Evolutionary conservation across 2,888 invertebrate species (phyloP).

Genomic region (Anthrax anthrax): DNA sequence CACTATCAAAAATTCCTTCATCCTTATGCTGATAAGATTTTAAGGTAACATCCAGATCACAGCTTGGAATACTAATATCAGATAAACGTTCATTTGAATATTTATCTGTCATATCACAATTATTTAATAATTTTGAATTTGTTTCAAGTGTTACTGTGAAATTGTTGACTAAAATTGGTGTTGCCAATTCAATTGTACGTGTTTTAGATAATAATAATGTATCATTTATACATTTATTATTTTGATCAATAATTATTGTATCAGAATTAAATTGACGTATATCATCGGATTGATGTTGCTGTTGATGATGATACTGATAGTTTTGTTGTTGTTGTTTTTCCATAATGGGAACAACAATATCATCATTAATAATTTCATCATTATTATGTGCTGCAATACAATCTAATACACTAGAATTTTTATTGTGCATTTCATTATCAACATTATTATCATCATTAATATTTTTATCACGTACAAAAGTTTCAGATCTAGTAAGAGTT

Average conservation of each 20-base stretch:
- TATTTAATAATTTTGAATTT: slow-evolving; percentile 2
- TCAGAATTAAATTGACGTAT: neutral
- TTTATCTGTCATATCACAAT: slow-evolving; percentile 2
- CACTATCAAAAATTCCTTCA: neutral
- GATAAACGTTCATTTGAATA: slow-evolving; percentile 1
- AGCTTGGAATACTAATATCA: slow-evolving; percentile 5
- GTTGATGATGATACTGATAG: no score
- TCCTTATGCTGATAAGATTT: neutral
- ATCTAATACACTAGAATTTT: no score
- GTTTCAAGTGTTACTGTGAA: slow-evolving; percentile 1
- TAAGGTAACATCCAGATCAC: slow-evolving; percentile 1
- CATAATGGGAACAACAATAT: no score
- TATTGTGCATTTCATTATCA: slow-evolving; percentile 12
- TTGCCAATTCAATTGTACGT: slow-evolving; percentile 4
- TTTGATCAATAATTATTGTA: neutral
- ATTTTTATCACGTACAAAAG: slow-evolving; percentile 26
- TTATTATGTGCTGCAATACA: no score
- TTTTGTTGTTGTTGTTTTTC: no score
- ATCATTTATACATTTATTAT: neutral
- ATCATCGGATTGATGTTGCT: no score
- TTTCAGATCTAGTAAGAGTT: slow-evolving; percentile 26
- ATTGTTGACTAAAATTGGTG: neutral
- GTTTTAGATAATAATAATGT: slow-evolving; percentile 4
- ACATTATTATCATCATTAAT: slow-evolving; percentile 13
- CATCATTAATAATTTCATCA: no score